Percentiles rank a stretch among this genome's conserved stretches.
These are phyloP conservation scores for Caenorhabditis brenneri DNA, from an alignment of 1,140 invertebrate genomes.

Conservation along the genomic window DNA sequence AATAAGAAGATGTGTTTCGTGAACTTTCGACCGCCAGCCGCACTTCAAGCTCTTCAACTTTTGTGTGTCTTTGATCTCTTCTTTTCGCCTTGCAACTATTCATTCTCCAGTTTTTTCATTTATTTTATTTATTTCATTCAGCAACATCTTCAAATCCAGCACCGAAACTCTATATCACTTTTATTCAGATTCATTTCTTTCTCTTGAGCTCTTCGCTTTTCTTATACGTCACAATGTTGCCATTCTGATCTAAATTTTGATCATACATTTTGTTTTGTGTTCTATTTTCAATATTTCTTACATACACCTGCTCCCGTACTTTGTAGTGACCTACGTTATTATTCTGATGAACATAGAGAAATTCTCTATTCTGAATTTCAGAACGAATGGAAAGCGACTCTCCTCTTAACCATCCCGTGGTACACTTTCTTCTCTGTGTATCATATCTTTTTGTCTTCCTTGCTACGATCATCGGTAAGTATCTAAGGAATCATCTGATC, in stretches of 20 bases:
- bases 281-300: not conserved
- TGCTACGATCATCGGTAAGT: constrained; percentile 43
- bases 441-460: constrained; percentile 46
- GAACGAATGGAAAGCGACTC: constrained; percentile 46
- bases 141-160: not conserved
- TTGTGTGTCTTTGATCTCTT: not conserved
- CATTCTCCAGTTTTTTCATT: not conserved
- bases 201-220: not conserved
- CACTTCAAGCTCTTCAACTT: constrained; percentile 31
- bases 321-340: not conserved
- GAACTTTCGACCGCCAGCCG: not conserved
- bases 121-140: not conserved
- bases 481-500: not conserved
- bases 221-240: not conserved
- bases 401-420: constrained; percentile 46
- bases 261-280: not conserved
- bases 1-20: constrained; percentile 15
- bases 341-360: not conserved
- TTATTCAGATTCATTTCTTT: not conserved
- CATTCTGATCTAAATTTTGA: not conserved
- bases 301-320: not conserved
- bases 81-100: not conserved
- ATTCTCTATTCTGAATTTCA: not conserved
- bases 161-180: constrained; percentile 18
- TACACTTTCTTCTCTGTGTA: constrained; percentile 47